Conservation (phyloP, 1,140 invertebrate species). For the Zaprionus inermis region DNA sequence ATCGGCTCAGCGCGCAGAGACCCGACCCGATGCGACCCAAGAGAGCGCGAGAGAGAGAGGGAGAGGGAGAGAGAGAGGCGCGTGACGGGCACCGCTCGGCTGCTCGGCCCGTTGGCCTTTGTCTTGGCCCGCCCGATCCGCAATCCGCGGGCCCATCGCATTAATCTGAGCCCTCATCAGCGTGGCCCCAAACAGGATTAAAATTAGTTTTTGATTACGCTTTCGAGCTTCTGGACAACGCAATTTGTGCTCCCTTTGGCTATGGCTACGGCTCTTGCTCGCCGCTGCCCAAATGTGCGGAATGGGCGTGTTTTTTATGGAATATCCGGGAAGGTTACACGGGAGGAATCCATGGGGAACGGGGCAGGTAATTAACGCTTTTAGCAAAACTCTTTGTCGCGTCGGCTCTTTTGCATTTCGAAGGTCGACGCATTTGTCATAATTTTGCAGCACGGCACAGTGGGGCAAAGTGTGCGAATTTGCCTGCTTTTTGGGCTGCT, state of each 20-base stretch:
- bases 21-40: conserved; percentile 2
- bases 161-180: conserved; percentile 74
- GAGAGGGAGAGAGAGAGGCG: too few species aligned
- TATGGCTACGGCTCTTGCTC: background rate
- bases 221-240: conserved; percentile 84
- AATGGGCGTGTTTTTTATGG: background rate
- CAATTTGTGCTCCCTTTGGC: conserved; percentile 71
- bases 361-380: conserved; percentile 81
- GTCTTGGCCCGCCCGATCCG: conserved; percentile 4
- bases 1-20: conserved; percentile 35
- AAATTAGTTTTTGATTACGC: conserved; percentile 84
- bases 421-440: conserved; percentile 77
- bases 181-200: conserved; percentile 80
- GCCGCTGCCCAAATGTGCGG: background rate
- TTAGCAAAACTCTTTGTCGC: conserved; percentile 68
- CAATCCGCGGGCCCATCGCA: conserved; percentile 46
- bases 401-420: conserved; percentile 69
- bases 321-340: background rate
- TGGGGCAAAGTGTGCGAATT: background rate
- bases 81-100: too few species aligned
- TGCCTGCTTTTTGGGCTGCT: too few species aligned
- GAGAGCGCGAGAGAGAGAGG: too few species aligned
- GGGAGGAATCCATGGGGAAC: background rate
- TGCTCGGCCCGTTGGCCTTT: conserved; percentile 5
- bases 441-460: conserved; percentile 42